Evolutionary conservation across 2,888 invertebrate genomes (phyloP).

Genomic region (Phalera bucephala): DNA sequence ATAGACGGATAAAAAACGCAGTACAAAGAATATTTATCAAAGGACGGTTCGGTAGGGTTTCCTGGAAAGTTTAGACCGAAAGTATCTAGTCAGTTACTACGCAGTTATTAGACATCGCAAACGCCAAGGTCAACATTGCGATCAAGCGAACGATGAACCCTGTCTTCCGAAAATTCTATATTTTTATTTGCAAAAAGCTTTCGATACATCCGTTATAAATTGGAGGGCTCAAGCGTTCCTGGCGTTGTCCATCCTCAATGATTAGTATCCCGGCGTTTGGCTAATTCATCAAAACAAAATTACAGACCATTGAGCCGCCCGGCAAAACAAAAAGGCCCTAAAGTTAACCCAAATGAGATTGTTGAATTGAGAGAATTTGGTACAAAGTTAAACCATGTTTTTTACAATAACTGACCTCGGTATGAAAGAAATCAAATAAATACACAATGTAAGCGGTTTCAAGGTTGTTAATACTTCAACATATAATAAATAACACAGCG

Average conservation of each 20-base stretch:
- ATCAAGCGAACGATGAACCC: conserved; percentile 49
- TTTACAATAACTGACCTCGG: conserved; percentile 5
- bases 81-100: conserved; percentile 5
- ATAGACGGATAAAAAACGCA: conserved; percentile 7
- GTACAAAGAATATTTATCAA: conserved; percentile 7
- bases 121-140: conserved; percentile 38
- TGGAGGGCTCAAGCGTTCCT: conserved; percentile 45
- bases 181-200: conserved; percentile 50
- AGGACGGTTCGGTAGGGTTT: conserved; percentile 5
- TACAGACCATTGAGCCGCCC: conserved; percentile 53
- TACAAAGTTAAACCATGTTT: conserved; percentile 11
- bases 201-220: conserved; percentile 59
- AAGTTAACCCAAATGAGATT: conserved; percentile 20
- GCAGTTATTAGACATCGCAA: conserved; percentile 22
- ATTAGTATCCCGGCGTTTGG: conserved; percentile 58
- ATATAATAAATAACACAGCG: no score
- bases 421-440: conserved; percentile 3
- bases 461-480: neutral
- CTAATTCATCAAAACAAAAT: conserved; percentile 73
- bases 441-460: conserved; percentile 1
- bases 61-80: conserved; percentile 16
- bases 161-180: conserved; percentile 37
- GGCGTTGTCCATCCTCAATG: conserved; percentile 47
- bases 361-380: conserved; percentile 12
- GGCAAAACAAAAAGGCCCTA: conserved; percentile 36